Evolutionary conservation across 2,797 vertebrate species (phyloP).

Genomic region (Cryptoblepharus egeriae): DNA sequence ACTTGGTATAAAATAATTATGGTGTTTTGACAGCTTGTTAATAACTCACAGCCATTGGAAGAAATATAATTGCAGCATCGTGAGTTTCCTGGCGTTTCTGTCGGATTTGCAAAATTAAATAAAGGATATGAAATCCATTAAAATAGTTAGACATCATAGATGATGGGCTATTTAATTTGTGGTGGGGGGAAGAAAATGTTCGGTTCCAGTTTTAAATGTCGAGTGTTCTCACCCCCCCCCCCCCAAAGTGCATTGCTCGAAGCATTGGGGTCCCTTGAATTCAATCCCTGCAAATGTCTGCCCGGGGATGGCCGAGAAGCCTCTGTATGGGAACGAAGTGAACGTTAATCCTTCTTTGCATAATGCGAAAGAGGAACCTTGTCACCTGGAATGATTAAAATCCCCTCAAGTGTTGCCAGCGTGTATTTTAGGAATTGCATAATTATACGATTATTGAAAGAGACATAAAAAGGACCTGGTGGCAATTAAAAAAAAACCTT

Average conservation of each 20-base stretch:
- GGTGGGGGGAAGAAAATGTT: not conserved
- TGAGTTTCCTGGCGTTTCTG: conserved; percentile 68
- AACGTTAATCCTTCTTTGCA: conserved; percentile 43
- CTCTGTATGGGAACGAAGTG: conserved; percentile 52
- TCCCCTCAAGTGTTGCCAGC: conserved; percentile 72
- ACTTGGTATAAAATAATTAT: conserved; percentile 70
- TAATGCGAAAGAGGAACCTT: conserved; percentile 62
- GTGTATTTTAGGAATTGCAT: conserved; percentile 69
- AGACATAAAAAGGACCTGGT: conserved; percentile 69
- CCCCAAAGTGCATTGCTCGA: not conserved
- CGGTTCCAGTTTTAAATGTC: conserved; percentile 34
- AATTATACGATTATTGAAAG: conserved; percentile 75
- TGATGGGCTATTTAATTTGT: conserved; percentile 52
- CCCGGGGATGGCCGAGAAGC: not conserved
- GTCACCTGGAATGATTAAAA: conserved; percentile 74
- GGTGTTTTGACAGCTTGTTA: conserved; percentile 74
- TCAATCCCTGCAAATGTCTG: not conserved
- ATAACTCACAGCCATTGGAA: conserved; percentile 68
- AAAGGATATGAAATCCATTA: conserved; percentile 69
- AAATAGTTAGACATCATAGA: conserved; percentile 62
- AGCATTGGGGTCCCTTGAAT: not conserved
- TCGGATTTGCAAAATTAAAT: conserved; percentile 68
- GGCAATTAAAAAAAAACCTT: conserved; percentile 58
- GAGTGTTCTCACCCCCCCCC: not conserved
- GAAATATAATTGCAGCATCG: conserved; percentile 46